Evolutionary conservation across 2,797 vertebrate genomes (phyloP).

Genomic region (Dromococcyx pavoninus): DNA sequence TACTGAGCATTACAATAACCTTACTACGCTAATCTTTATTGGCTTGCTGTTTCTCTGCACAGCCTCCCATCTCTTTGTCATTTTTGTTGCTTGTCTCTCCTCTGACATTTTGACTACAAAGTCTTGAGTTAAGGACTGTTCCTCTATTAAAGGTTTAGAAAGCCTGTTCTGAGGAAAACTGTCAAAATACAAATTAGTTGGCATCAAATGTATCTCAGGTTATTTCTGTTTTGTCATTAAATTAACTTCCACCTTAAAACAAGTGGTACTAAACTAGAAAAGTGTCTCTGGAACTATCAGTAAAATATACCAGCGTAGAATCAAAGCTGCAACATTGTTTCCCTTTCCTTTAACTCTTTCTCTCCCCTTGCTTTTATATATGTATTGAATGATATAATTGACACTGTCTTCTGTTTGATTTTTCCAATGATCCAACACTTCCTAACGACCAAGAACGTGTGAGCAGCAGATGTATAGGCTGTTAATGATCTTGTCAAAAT

Average conservation of each 20-base stretch:
- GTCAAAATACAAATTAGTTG: background rate
- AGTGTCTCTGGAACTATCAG: background rate
- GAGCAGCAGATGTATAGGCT: background rate
- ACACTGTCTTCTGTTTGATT: background rate
- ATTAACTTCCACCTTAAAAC: background rate
- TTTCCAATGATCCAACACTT: background rate
- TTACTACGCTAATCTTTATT: slow-evolving; percentile 45
- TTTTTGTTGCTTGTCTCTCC: background rate
- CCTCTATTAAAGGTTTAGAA: background rate
- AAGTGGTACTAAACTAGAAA: background rate
- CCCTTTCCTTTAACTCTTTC: background rate
- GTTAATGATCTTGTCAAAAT: background rate
- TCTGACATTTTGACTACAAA: background rate
- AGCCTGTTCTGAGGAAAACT: background rate
- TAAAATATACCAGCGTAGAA: background rate
- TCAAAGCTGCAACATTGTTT: background rate
- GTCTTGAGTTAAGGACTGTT: background rate
- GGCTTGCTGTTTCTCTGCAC: slow-evolving; percentile 7
- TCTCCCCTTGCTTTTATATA: background rate
- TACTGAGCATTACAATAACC: slow-evolving; percentile 25
- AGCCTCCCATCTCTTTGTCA: slow-evolving; percentile 25
- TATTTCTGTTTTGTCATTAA: background rate
- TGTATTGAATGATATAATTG: background rate
- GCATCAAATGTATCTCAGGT: background rate
- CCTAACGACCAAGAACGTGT: background rate